A percentile compares a stretch with the other conserved stretches of the same genome.
Evolutionary conservation across 64 coral and sea anemone genomes (phyloP).

Genomic region (Pocillopora damicornis): DNA sequence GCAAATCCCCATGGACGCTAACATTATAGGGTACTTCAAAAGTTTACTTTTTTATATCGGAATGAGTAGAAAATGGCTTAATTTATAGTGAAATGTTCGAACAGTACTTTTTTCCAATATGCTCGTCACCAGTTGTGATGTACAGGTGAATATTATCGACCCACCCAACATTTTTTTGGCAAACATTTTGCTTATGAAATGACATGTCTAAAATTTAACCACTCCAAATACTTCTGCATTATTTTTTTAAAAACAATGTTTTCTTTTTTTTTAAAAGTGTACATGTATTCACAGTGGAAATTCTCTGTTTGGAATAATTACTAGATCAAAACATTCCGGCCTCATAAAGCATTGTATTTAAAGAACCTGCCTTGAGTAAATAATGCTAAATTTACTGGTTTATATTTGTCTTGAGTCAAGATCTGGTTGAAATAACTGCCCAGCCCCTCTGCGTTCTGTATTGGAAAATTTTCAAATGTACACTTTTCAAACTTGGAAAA

Average conservation of each 20-base stretch:
- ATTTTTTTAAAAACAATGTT: background rate
- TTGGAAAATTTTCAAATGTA: background rate
- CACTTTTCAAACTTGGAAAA: background rate
- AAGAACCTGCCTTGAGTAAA: slow-evolving; percentile 12
- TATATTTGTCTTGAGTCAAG: background rate
- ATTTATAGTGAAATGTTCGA: background rate
- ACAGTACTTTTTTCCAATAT: background rate
- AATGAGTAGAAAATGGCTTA: slow-evolving; percentile 1
- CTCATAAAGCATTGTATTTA: background rate
- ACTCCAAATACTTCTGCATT: background rate
- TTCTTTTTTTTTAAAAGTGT: background rate
- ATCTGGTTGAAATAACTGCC: slow-evolving; percentile 7
- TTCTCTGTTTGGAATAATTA: background rate
- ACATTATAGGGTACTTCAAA: background rate
- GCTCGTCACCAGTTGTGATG: background rate
- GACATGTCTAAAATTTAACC: background rate
- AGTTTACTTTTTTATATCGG: background rate
- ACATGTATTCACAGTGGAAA: background rate
- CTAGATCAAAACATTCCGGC: background rate
- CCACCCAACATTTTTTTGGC: slow-evolving; percentile 25
- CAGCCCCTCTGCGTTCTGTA: background rate
- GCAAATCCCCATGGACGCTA: background rate
- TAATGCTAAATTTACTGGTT: slow-evolving; percentile 9
- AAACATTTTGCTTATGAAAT: background rate
- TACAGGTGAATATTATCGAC: slow-evolving; percentile 20